phyloP scores from a whole-genome alignment of 64 coral and sea anemone genomes.

The Dendrophyllia cribrosa region DNA sequence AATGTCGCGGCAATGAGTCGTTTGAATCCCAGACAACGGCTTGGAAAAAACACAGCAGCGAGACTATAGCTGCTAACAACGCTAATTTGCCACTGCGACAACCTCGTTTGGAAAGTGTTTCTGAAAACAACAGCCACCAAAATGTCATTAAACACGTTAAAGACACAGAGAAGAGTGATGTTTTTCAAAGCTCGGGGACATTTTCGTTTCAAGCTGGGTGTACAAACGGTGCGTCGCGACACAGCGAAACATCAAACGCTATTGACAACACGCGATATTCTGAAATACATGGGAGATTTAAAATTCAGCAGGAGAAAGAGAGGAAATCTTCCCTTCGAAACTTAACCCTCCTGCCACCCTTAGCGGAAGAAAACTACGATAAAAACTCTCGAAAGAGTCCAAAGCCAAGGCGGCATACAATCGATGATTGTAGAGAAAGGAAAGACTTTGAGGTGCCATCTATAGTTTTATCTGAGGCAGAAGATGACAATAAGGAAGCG shows the following conservation, averaged over 20 bases:
- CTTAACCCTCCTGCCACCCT: neutral
- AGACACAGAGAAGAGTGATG: neutral
- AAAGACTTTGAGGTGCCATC: neutral
- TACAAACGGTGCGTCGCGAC: neutral
- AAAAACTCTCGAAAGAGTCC: neutral
- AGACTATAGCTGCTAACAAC: neutral
- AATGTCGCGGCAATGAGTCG: neutral
- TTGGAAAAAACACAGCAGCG: neutral
- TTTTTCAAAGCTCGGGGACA: neutral
- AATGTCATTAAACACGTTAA: neutral
- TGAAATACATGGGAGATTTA: neutral
- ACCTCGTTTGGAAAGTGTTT: neutral
- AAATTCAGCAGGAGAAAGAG: neutral
- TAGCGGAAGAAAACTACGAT: neutral
- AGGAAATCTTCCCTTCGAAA: neutral
- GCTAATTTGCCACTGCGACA: neutral
- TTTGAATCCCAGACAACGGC: neutral
- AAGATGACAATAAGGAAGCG: neutral
- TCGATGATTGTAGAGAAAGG: neutral
- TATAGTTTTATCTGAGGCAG: constrained; percentile 19
- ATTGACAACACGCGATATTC: neutral
- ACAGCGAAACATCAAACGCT: neutral
- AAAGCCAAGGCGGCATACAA: neutral
- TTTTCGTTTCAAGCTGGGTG: neutral
- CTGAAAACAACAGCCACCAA: neutral